These are phyloP conservation scores for Arizona elegans DNA, from an alignment of 2,113 vertebrate species.

Conservation along the genomic window DNA sequence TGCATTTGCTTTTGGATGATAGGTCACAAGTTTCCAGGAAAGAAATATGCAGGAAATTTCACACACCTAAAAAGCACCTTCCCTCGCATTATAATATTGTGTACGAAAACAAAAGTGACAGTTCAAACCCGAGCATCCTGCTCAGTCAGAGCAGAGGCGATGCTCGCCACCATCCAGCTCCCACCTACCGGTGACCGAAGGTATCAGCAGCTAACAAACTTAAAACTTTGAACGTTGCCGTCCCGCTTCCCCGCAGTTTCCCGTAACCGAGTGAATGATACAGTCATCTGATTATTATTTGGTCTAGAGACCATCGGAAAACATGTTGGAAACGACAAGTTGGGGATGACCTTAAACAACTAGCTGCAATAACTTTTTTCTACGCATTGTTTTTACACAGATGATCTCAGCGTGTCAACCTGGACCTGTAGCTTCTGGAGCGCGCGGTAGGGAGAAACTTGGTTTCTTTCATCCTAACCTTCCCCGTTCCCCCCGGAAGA, in stretches of 20 bases:
- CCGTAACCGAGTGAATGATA: neutral
- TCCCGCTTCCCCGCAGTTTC: neutral
- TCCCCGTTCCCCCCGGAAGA: neutral
- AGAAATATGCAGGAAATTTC: neutral
- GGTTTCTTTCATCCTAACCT: neutral
- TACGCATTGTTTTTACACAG: neutral
- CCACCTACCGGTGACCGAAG: slow-evolving; percentile 1
- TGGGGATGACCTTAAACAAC: neutral
- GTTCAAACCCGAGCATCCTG: neutral
- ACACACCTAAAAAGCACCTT: neutral
- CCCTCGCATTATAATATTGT: neutral
- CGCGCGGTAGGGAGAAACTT: neutral
- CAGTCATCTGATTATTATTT: neutral
- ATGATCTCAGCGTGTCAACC: neutral
- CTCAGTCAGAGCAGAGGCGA: neutral
- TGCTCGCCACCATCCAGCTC: neutral
- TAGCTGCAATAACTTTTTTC: neutral
- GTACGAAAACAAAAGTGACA: neutral
- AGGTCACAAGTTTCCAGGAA: neutral
- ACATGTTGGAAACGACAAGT: neutral
- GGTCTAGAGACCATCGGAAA: neutral
- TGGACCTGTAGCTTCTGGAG: neutral
- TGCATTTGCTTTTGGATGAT: neutral
- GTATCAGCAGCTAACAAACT: neutral
- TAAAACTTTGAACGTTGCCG: neutral